Conservation (phyloP, 2,113 vertebrate species). For the Odontophorus gujanensis region DNA sequence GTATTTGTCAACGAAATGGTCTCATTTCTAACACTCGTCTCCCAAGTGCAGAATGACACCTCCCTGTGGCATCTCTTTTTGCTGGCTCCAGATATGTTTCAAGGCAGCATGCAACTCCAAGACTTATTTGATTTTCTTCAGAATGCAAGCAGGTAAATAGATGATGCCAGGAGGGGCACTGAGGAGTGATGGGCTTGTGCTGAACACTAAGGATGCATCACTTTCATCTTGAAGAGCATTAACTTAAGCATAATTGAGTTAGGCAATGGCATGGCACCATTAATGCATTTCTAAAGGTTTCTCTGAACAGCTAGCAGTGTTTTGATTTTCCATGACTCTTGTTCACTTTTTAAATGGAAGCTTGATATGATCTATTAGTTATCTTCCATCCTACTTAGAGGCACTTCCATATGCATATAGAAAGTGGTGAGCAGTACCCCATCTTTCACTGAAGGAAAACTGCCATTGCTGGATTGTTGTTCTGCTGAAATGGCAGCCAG, state of each 20-base stretch:
- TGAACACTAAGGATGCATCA: background rate
- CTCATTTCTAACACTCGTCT: conserved; percentile 65
- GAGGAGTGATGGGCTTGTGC: background rate
- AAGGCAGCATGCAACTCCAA: conserved; percentile 40
- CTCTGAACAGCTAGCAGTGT: background rate
- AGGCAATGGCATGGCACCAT: background rate
- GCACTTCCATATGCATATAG: background rate
- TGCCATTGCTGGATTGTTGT: background rate
- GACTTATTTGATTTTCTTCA: conserved; percentile 64
- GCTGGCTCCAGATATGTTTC: conserved; percentile 72
- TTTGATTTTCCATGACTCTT: background rate
- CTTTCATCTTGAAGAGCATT: background rate
- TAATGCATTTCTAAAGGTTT: background rate
- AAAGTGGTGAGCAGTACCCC: background rate
- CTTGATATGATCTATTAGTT: background rate
- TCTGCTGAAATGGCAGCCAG: background rate
- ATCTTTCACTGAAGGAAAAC: background rate
- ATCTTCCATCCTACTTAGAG: background rate
- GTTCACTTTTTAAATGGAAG: background rate
- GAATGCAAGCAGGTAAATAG: conserved; percentile 75
- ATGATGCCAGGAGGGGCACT: background rate
- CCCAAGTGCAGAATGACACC: conserved; percentile 77
- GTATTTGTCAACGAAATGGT: conserved; percentile 72
- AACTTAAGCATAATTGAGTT: background rate
- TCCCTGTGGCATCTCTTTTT: conserved; percentile 80